These are phyloP conservation scores for Dryocosmus kuriphilus DNA, from an alignment of 2,888 invertebrate species.

Conservation along the genomic window DNA sequence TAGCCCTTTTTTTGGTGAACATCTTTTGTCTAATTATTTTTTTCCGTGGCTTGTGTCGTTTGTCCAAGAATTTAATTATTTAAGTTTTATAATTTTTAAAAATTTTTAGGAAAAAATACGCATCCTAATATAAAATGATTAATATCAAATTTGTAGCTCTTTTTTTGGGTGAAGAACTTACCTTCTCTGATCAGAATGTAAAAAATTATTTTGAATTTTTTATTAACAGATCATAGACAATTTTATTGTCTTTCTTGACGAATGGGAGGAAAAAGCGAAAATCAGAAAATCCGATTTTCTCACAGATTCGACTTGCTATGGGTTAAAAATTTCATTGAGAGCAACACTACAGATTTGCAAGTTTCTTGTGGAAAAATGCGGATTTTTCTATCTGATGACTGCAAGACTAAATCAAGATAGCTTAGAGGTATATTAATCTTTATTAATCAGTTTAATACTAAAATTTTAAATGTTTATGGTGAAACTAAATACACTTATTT, in stretches of 20 bases:
- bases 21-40: no score
- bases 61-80: no score
- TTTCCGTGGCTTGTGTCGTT: no score
- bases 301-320: constrained; percentile 34
- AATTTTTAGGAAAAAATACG: no score
- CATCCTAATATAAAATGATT: no score
- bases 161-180: no score
- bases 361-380: constrained; percentile 42
- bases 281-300: constrained; percentile 36
- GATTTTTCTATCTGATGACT: constrained; percentile 45
- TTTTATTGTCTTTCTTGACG: constrained; percentile 40
- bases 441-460: neutral
- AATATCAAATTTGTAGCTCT: no score
- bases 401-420: constrained; percentile 35
- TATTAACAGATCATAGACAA: constrained; percentile 39
- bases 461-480: neutral
- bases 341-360: constrained; percentile 37
- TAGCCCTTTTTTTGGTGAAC: no score
- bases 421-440: constrained; percentile 20
- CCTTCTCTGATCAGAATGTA: no score
- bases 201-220: constrained; percentile 1
- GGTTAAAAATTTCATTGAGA: constrained; percentile 42
- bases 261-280: constrained; percentile 42
- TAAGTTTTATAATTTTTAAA: no score
- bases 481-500: neutral